phyloP scores from a whole-genome alignment of 1,140 invertebrate genomes.

The Ruditapes philippinarum region DNA sequence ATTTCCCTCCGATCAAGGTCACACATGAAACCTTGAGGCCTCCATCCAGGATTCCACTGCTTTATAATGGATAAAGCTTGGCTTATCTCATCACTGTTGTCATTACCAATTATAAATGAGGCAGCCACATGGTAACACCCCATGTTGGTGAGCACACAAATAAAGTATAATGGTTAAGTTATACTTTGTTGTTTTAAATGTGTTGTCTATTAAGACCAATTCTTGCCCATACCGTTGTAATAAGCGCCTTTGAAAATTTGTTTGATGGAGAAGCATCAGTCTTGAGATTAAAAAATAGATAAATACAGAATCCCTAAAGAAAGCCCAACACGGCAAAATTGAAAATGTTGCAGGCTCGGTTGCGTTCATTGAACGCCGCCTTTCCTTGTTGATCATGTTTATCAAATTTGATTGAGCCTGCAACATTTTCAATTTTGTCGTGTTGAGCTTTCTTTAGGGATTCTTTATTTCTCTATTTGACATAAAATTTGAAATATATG shows the following conservation, averaged over 20 bases:
- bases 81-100: slow-evolving; percentile 31
- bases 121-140: slow-evolving; percentile 59
- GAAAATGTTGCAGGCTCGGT: no score
- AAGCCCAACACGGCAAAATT: no score
- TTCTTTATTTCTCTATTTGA: no score
- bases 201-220: slow-evolving; percentile 68
- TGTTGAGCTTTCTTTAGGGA: no score
- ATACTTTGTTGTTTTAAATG: slow-evolving; percentile 71
- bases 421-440: no score
- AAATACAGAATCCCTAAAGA: no score
- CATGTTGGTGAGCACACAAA: slow-evolving; percentile 70
- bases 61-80: slow-evolving; percentile 63
- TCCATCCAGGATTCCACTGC: slow-evolving; percentile 68
- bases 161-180: slow-evolving; percentile 72
- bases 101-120: slow-evolving; percentile 63
- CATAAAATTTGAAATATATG: no score
- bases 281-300: no score
- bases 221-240: slow-evolving; percentile 63
- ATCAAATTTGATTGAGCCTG: no score
- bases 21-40: slow-evolving; percentile 34
- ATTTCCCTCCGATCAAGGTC: slow-evolving; percentile 59
- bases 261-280: slow-evolving; percentile 71
- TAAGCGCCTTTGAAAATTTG: slow-evolving; percentile 52
- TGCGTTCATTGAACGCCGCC: no score
- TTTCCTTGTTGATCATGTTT: no score